Evolutionary conservation across 1,140 invertebrate species (phyloP), one percentile per base, ranked within the genome.

Genomic region (Sitodiplosis mosellana): DNA sequence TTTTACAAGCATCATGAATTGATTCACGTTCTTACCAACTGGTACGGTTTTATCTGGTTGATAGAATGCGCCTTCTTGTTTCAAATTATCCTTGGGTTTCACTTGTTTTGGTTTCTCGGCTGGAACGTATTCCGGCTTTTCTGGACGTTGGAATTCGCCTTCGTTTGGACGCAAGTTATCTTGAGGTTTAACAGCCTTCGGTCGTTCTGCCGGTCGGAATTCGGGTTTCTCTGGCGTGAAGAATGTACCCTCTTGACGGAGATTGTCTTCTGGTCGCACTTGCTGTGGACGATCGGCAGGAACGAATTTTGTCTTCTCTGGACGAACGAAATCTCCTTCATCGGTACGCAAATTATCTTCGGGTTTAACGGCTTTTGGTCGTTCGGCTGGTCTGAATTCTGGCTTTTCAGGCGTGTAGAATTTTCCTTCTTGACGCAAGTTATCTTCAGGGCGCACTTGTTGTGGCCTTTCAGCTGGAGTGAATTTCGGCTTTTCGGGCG

Each of bases 141-240:
- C 51, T 15, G 55, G 48, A 58, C 58, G 45, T 43, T 43, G 11
- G 18, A 43, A 43, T 20, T 17, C 18, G 6, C 41, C 41, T 12
- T 18, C 20, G 6, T 78, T 76, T 0, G 69, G 68, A 47, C 65
- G 67, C 6, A 78, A 59, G 59, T 78, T 78, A 52, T 78, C 75
- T 52, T 69, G 58, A 22, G 68, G 75, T 40, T 59, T 68, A 11
- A 65, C 68, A 2, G 65, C 66, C 37, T 58, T 56, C 49, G 67
- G 57, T 41, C 64, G 61, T 55, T 71, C 74, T 42, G 63, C 72
- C 33, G 71, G 74, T 41, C 54, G 52, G 41, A 56, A 38, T 19
- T 69, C 47, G 18, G 66, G 55, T 38, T 64, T 56, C 43, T 60
- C 52, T 15, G 65, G 56, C 52, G 56, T 49, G 18, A 12, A 6